Evolutionary conservation across 1,140 invertebrate species (phyloP), one percentile per base, ranked within the genome.

Genomic region (Sycophila sp.): DNA sequence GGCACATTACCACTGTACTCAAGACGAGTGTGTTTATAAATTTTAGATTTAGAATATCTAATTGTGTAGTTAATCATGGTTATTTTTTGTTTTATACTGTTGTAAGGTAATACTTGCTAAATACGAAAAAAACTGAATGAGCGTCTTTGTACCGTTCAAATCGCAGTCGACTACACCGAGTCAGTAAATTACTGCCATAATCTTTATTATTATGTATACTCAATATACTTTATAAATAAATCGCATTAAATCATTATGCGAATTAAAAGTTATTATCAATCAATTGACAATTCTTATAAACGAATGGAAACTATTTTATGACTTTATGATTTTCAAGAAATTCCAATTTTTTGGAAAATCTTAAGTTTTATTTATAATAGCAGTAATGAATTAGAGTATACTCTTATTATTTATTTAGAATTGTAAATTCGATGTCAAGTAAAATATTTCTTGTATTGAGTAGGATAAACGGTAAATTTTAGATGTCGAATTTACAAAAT

Each of bases 171-270:
- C 76, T 81, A 78, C 77, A 76, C 74, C 78, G 73, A 83, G 77
- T 80, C 78, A 77, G 79, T 77, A 72, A 78, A 72, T 76, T 81
- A 83, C 80, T 83, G 78, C 79, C 81, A 80, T 83, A 82, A 82
- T 79, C 74, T 79, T 77, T 40, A 74, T 78, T 74, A 68, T 74
- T 73, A 82, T 83, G 81, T 83, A 82, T 83, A 81, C 80, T 77
- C 77, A 76, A 74, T 77, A 78, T 80, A 82, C 79, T 83, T 82
- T 83, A 82, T 83, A 83, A 83, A 83, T 82, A 83, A 81, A 82
- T 72, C 75, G 67, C 69, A 56, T 17, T 32, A 8, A 28, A 32
- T 58, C 15, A 67, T 58, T 40, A 40, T 40, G 11, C 38, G n/a
- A 40, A 15, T 2, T 6, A 40, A 10, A 40, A 13, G 38, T n/a